Evolutionary conservation across 2,888 invertebrate species (phyloP).

Genomic region (Nephrocerus scutellatus): DNA sequence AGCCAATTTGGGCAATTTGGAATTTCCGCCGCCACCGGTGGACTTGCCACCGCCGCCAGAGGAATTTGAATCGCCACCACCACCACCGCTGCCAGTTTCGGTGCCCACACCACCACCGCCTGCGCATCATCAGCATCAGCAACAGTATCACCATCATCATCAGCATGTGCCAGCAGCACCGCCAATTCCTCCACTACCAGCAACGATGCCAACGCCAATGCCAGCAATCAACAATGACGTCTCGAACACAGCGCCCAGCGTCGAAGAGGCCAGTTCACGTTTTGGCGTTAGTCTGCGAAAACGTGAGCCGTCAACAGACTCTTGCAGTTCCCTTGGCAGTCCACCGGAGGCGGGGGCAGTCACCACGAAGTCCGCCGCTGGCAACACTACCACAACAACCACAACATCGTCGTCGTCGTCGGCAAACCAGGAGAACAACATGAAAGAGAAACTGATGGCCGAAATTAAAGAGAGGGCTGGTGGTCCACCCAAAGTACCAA

Average conservation of each 20-base stretch:
- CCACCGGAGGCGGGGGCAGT: conserved; percentile 40
- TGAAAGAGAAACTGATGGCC: conserved; percentile 78
- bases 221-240: conserved; percentile 49
- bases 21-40: conserved; percentile 80
- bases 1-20: conserved; percentile 70
- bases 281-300: conserved; percentile 65
- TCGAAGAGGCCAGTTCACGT: conserved; percentile 65
- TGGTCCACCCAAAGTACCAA: conserved; percentile 32
- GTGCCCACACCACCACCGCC: conserved; percentile 24
- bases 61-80: conserved; percentile 49
- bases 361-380: conserved; percentile 21
- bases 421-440: conserved; percentile 38
- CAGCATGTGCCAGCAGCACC: conserved; percentile 6
- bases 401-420: too few relatives aligned
- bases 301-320: conserved; percentile 57
- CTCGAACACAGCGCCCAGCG: conserved; percentile 59
- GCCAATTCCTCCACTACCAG: conserved; percentile 16
- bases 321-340: conserved; percentile 52
- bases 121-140: conserved; percentile 27
- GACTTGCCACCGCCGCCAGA: conserved; percentile 74
- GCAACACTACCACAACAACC: conserved; percentile 24
- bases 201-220: conserved; percentile 30
- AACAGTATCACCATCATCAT: conserved; percentile 28
- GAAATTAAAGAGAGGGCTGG: conserved; percentile 78
- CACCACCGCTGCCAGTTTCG: conserved; percentile 32